These are phyloP conservation scores for Perca flavescens DNA, from an alignment of 2,113 vertebrate genomes.

Conservation along the genomic window DNA sequence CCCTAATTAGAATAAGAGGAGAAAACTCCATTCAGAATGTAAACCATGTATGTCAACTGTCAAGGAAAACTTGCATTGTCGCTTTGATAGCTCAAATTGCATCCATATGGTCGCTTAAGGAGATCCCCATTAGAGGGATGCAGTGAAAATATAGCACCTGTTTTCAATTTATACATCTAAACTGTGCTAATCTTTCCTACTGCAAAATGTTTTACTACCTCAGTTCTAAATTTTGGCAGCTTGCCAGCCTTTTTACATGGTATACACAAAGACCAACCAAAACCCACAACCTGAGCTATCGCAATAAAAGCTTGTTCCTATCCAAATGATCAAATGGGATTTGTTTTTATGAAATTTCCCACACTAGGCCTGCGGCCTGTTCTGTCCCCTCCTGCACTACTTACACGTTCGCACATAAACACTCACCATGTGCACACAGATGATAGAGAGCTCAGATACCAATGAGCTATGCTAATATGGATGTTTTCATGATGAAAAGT, in stretches of 20 bases:
- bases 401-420: conserved; percentile 22
- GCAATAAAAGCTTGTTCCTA: conserved; percentile 59
- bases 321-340: conserved; percentile 69
- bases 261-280: conserved; percentile 40
- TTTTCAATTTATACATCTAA: conserved; percentile 64
- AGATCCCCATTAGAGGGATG: conserved; percentile 44
- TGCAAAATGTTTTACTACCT: conserved; percentile 62
- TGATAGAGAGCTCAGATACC: conserved; percentile 18
- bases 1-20: conserved; percentile 39
- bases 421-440: conserved; percentile 8
- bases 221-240: conserved; percentile 30
- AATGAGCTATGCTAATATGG: background rate
- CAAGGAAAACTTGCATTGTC: conserved; percentile 41
- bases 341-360: conserved; percentile 70
- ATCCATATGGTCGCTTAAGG: conserved; percentile 50
- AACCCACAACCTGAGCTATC: conserved; percentile 47
- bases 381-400: conserved; percentile 67
- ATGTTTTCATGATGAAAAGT: conserved; percentile 10
- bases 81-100: conserved; percentile 48
- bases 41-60: conserved; percentile 56
- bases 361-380: conserved; percentile 66
- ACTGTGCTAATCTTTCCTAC: conserved; percentile 55
- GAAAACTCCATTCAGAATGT: conserved; percentile 56
- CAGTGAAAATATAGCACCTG: conserved; percentile 63
- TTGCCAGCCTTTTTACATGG: conserved; percentile 55